Conservation (phyloP, 2,797 vertebrate species). For the Leptodactylus fallax region DNA sequence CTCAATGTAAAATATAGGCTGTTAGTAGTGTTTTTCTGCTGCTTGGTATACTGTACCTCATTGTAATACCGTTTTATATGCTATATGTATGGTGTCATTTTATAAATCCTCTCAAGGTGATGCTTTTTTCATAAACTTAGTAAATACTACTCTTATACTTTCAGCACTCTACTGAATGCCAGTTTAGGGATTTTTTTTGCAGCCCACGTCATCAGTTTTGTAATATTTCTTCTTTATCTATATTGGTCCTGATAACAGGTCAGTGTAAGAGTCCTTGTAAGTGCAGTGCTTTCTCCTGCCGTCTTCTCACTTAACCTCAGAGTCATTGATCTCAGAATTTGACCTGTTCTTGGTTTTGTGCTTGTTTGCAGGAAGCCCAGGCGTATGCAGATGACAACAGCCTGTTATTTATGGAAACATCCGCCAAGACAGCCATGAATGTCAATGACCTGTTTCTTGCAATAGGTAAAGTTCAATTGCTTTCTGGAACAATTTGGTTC, state of each 20-base stretch:
- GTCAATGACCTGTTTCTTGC: constrained; percentile 83
- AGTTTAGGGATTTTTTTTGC: too few relatives aligned
- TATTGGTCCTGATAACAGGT: background rate
- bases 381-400: constrained; percentile 84
- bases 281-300: background rate
- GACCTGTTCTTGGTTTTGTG: background rate
- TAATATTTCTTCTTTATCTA: background rate
- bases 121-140: too few relatives aligned
- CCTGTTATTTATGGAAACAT: constrained; percentile 84
- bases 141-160: too few relatives aligned
- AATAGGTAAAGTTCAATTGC: constrained; percentile 75
- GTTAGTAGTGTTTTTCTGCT: too few relatives aligned
- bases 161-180: too few relatives aligned
- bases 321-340: background rate
- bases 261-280: background rate
- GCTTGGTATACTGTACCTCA: too few relatives aligned
- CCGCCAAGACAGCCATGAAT: constrained; percentile 84
- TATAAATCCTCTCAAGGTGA: too few relatives aligned
- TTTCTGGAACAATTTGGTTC: background rate
- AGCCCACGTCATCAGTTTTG: too few relatives aligned
- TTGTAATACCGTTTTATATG: too few relatives aligned
- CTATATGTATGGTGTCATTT: background rate
- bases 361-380: constrained; percentile 76
- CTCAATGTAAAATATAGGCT: too few relatives aligned
- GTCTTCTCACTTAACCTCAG: background rate